Evolutionary conservation across 1,140 invertebrate genomes (phyloP).

Genomic region (Papilio machaon): DNA sequence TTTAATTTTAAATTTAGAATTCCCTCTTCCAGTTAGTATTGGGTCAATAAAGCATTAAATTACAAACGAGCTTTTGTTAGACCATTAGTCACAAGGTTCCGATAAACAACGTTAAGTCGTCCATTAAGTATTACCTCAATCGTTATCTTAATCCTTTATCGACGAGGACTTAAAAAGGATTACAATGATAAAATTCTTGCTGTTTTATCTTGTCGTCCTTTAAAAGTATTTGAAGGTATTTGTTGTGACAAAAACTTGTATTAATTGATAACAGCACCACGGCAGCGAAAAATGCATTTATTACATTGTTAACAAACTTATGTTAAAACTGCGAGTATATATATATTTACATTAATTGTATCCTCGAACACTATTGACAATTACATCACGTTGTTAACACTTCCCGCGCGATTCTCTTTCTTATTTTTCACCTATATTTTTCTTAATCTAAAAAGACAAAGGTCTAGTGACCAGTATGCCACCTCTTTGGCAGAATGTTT

Average conservation of each 20-base stretch:
- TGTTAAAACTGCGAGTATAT: too few relatives aligned
- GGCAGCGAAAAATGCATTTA: too few relatives aligned
- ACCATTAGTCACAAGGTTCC: slow-evolving; percentile 21
- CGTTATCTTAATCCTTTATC: slow-evolving; percentile 5
- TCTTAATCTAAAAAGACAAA: too few relatives aligned
- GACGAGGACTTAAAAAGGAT: not conserved
- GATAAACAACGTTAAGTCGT: slow-evolving; percentile 21
- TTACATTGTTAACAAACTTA: too few relatives aligned
- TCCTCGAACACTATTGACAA: too few relatives aligned
- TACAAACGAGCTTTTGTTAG: slow-evolving; percentile 1
- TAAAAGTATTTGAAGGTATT: not conserved
- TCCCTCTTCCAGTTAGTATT: not conserved
- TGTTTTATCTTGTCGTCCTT: not conserved
- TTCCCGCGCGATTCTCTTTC: too few relatives aligned
- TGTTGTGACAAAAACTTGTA: not conserved
- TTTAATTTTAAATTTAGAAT: not conserved
- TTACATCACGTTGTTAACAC: too few relatives aligned
- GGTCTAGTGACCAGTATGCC: too few relatives aligned
- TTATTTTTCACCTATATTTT: too few relatives aligned
- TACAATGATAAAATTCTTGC: not conserved
- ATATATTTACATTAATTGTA: too few relatives aligned
- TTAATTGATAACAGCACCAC: too few relatives aligned
- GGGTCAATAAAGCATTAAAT: not conserved
- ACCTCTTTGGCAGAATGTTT: too few relatives aligned
- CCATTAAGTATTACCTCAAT: slow-evolving; percentile 13